Evolutionary conservation across 2,797 vertebrate genomes (phyloP), one percentile per base, ranked within the genome.

Genomic region (Scleropages formosus): DNA sequence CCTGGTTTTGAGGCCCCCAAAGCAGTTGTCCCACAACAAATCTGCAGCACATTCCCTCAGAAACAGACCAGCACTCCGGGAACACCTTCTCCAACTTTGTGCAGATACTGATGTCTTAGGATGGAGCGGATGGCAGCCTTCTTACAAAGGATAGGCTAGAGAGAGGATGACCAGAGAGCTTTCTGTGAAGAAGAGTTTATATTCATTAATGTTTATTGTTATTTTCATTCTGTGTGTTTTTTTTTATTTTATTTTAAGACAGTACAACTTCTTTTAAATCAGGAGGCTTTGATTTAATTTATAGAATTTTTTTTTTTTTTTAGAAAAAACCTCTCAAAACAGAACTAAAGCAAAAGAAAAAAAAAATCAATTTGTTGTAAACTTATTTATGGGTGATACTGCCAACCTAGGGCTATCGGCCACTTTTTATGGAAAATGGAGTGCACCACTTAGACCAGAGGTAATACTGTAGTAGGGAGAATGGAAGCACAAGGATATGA

Each of bases 281-380:
- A 87, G 91, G 92, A 91, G 90, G 89, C 89, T 88, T 86, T 86
- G 83, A 86, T 83, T 90, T 93, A 92, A 91, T 93, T 92, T 92
- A 93, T 93, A 89, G n/a, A n/a, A n/a, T n/a, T n/a, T n/a, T n/a
- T n/a, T n/a, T n/a, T 89, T 79, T 83, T 87, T 86, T 83, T 72
- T 85, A 87, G 85, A 80, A 68, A 78, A 87, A 84, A 44, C 81
- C 75, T n/a, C 68, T 49, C 78, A 62, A 31, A 49, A 83, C 85
- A 78, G 69, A 82, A 83, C 78, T 74, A 83, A 78, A 80, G 71
- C 74, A 82, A 85, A 83, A 47, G 68, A 73, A 83, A 72, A 87
- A 81, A 85, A 83, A 51, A 47, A 66, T 82, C 73, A 87, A 81
- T 73, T 75, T 88, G 84, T 84, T 82, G 85, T 88, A 82, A 77